These are phyloP conservation scores for Cydia amplana DNA, from an alignment of 1,140 invertebrate genomes.

Conservation along the genomic window DNA sequence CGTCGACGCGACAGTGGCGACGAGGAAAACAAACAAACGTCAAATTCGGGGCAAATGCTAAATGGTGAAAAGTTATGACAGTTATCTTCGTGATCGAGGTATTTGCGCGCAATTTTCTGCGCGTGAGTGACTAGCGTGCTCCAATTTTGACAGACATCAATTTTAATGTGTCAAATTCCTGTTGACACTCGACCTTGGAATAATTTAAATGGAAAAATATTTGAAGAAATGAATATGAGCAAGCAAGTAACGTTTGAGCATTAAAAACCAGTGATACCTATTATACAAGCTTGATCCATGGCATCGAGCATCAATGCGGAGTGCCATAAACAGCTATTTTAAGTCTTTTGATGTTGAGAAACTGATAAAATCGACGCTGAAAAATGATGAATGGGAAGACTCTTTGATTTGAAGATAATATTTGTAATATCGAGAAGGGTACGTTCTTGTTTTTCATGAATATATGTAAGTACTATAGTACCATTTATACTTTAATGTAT, in stretches of 20 bases:
- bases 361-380: not conserved
- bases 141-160: not conserved
- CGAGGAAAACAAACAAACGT: slow-evolving; percentile 27
- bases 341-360: slow-evolving; percentile 9
- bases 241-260: too few relatives aligned
- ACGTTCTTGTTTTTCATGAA: not conserved
- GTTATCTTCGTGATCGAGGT: slow-evolving; percentile 15
- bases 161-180: slow-evolving; percentile 3
- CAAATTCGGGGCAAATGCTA: slow-evolving; percentile 17
- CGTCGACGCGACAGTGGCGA: slow-evolving; percentile 23
- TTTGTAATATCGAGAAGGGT: not conserved
- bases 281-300: not conserved
- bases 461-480: not conserved
- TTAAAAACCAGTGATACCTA: not conserved
- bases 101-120: slow-evolving; percentile 10
- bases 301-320: not conserved
- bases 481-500: too few relatives aligned
- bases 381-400: not conserved
- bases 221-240: not conserved
- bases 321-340: not conserved
- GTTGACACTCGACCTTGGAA: not conserved
- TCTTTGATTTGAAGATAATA: not conserved
- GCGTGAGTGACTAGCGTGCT: not conserved
- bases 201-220: not conserved
- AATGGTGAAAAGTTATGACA: slow-evolving; percentile 31